Conservation (phyloP, 2,113 vertebrate genomes). For the Heterotis niloticus region DNA sequence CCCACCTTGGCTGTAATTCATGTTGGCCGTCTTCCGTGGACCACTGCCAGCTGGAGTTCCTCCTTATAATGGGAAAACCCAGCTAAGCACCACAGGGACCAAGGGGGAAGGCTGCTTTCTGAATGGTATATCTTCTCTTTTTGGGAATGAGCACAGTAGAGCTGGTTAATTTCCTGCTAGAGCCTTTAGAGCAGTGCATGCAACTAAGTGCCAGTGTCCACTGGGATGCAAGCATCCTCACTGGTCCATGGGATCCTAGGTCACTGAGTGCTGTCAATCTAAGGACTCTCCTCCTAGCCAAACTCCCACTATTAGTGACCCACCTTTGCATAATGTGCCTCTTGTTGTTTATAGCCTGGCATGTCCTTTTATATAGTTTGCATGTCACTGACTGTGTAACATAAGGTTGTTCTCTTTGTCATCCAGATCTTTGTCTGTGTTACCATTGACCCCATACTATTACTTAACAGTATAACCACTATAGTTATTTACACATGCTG, state of each 20-base stretch:
- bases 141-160: slow-evolving; percentile 15
- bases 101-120: slow-evolving; percentile 21
- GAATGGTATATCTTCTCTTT: slow-evolving; percentile 22
- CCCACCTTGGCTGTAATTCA: neutral
- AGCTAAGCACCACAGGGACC: neutral
- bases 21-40: neutral
- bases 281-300: slow-evolving; percentile 40
- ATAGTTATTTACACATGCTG: neutral
- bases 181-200: slow-evolving; percentile 33
- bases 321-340: slow-evolving; percentile 7
- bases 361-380: neutral
- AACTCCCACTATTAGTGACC: slow-evolving; percentile 19
- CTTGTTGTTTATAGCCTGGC: neutral
- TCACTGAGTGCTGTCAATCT: slow-evolving; percentile 53
- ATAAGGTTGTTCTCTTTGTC: slow-evolving; percentile 34
- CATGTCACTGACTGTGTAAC: slow-evolving; percentile 20
- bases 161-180: slow-evolving; percentile 29
- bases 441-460: neutral
- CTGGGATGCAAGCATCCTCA: slow-evolving; percentile 67
- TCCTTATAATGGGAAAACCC: slow-evolving; percentile 19
- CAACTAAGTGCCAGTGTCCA: slow-evolving; percentile 49
- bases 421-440: slow-evolving; percentile 7
- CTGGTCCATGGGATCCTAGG: slow-evolving; percentile 70
- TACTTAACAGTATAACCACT: neutral
- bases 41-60: slow-evolving; percentile 26